Evolutionary conservation across 2,113 vertebrate genomes (phyloP), one percentile per base, ranked within the genome.

Genomic region (Phrynosoma platyrhinos): DNA sequence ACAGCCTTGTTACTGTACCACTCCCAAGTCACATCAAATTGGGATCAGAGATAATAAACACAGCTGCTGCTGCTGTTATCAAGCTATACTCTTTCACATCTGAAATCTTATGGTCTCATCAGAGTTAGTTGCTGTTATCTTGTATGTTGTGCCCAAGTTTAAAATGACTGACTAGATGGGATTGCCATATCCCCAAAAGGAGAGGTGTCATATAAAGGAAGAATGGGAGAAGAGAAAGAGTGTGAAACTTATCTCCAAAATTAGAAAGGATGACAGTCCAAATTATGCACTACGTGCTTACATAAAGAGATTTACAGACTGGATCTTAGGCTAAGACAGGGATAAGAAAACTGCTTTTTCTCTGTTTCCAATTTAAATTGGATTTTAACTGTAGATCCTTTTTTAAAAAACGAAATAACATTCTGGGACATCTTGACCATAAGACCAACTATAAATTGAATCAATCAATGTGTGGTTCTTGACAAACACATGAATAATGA

Each of bases 11-110:
- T 91, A 16, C 83, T 78, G 71, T 84, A 64, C 30, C 93, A 68
- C 62, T 82, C 87, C 27, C 82, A 40, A 84, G 90, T 87, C 23
- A 89, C 69, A 78, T 86, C 89, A 91, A 84, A 53, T 1, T 32
- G 66, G 86, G 71, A 80, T 90, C 85, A 47, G 77, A 77, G 89
- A 90, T 58, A 93, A 93, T 89, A 88, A 94, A 85, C 83, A 68
- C 88, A 88, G 93, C 92, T 90, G 82, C 88, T 69, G 83, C 53
- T n/a, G 55, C 0, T 0, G 53, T 68, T 68, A 82, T 40, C 75
- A 89, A 36, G 0, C 68, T 64, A 77, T 30, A 42, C 72, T 83
- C 87, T 69, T 93, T 64, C 82, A 88, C 0, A 0, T 85, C 90
- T 85, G 47, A 89, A 92, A 52, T 77, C 30, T 74, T 0, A 0